Conservation (phyloP, 2,797 vertebrate genomes). For the Acrossocheilus wenchowensis region DNA sequence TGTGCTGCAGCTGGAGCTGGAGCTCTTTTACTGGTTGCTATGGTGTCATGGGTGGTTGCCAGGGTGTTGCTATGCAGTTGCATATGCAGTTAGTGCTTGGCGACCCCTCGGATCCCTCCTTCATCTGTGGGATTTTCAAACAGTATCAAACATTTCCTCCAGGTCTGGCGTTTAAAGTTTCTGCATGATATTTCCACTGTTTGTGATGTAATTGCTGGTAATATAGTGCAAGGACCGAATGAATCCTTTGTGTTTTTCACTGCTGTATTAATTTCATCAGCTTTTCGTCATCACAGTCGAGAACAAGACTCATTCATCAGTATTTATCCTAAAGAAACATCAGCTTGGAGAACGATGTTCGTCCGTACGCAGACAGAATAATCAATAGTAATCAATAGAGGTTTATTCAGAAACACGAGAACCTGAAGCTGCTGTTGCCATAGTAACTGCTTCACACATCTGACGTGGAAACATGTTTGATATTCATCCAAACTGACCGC, state of each 20-base stretch:
- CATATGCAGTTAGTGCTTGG: not conserved
- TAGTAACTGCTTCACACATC: not conserved
- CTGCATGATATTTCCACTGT: not conserved
- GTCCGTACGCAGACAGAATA: not conserved
- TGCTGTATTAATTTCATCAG: conserved; percentile 10
- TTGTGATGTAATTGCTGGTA: conserved; percentile 27
- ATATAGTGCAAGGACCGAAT: not conserved
- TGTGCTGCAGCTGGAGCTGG: not conserved
- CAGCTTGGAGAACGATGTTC: not conserved
- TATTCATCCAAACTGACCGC: not conserved
- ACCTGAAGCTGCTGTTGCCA: not conserved
- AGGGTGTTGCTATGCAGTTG: not conserved
- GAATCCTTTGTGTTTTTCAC: not conserved
- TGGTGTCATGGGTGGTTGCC: not conserved
- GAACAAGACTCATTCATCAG: not conserved
- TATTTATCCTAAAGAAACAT: not conserved
- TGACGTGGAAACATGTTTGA: not conserved
- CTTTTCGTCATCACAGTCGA: conserved; percentile 2
- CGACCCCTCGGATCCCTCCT: no score
- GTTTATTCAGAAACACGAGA: not conserved
- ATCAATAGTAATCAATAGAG: not conserved
- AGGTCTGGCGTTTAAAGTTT: not conserved
- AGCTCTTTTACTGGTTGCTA: not conserved
- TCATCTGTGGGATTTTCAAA: no score
- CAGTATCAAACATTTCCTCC: not conserved